Evolutionary conservation across 1,140 invertebrate genomes (phyloP).

Genomic region (Capitella teleta): DNA sequence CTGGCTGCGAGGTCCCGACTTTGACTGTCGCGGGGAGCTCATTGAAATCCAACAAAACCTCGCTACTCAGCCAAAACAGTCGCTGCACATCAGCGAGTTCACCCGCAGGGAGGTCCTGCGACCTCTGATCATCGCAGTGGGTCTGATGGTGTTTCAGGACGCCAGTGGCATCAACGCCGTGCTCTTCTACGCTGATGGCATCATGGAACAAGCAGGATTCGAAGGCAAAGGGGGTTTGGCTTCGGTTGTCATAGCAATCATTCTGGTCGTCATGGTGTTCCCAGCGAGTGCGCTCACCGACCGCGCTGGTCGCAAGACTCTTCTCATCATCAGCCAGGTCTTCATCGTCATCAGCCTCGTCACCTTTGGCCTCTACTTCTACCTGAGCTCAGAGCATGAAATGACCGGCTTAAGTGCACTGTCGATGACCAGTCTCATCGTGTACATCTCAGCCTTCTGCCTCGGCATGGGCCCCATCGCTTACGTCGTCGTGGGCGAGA

Average conservation of each 20-base stretch:
- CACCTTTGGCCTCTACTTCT: constrained; percentile 24
- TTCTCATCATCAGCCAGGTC: constrained; percentile 48
- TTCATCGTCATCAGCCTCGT: constrained; percentile 24
- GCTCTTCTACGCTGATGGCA: constrained; percentile 62
- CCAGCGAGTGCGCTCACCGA: constrained; percentile 72
- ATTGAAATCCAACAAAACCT: constrained; percentile 51
- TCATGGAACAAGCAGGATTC: constrained; percentile 59
- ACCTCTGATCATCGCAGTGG: constrained; percentile 55
- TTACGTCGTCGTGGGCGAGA: constrained; percentile 86
- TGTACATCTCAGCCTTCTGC: constrained; percentile 80
- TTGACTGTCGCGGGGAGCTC: constrained; percentile 66
- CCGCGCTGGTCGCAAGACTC: constrained; percentile 56
- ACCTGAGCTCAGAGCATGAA: background rate
- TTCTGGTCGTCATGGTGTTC: constrained; percentile 79
- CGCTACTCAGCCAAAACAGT: background rate
- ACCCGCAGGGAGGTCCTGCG: background rate
- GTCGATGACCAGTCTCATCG: constrained; percentile 64
- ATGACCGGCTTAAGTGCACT: constrained; percentile 57
- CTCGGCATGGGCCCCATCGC: constrained; percentile 83
- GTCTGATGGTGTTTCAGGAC: constrained; percentile 78
- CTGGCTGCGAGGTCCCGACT: constrained; percentile 52
- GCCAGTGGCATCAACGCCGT: constrained; percentile 71
- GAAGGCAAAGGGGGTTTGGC: constrained; percentile 15
- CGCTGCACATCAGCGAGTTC: background rate
- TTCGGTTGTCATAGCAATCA: constrained; percentile 73